Conservation (phyloP, 1,140 invertebrate species). For the Danaus melanippus region DNA sequence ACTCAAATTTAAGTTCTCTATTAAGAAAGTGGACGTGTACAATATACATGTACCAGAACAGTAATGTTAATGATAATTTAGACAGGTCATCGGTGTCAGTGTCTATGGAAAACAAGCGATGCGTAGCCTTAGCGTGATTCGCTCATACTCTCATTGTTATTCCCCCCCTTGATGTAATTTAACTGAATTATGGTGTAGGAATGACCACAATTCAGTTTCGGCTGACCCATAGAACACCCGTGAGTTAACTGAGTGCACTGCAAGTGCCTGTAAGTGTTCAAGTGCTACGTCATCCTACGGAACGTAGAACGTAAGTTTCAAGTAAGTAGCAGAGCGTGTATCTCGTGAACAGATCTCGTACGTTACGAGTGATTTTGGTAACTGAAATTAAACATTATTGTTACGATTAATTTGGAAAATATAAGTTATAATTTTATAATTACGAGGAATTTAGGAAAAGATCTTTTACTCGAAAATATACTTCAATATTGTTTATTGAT, state of each 20-base stretch:
- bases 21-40: conserved; percentile 4
- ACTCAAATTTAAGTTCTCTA: too few relatives aligned
- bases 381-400: too few relatives aligned
- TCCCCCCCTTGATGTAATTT: conserved; percentile 66
- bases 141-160: conserved; percentile 63
- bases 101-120: conserved; percentile 61
- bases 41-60: conserved; percentile 23
- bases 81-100: conserved; percentile 43
- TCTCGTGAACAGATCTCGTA: too few relatives aligned
- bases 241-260: conserved; percentile 32
- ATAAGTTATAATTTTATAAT: too few relatives aligned
- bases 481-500: too few relatives aligned
- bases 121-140: conserved; percentile 64
- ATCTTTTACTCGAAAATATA: too few relatives aligned
- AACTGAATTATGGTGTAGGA: conserved; percentile 66
- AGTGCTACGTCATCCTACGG: conserved; percentile 44
- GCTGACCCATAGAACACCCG: conserved; percentile 50
- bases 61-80: conserved; percentile 28
- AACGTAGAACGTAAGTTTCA: conserved; percentile 40
- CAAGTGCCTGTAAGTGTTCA: conserved; percentile 27
- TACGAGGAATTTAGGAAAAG: too few relatives aligned
- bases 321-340: conserved; percentile 32
- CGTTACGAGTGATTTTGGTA: too few relatives aligned
- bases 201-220: conserved; percentile 58
- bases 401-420: too few relatives aligned